phyloP scores from a whole-genome alignment of 2,888 invertebrate species.

The Smittia sp. region DNA sequence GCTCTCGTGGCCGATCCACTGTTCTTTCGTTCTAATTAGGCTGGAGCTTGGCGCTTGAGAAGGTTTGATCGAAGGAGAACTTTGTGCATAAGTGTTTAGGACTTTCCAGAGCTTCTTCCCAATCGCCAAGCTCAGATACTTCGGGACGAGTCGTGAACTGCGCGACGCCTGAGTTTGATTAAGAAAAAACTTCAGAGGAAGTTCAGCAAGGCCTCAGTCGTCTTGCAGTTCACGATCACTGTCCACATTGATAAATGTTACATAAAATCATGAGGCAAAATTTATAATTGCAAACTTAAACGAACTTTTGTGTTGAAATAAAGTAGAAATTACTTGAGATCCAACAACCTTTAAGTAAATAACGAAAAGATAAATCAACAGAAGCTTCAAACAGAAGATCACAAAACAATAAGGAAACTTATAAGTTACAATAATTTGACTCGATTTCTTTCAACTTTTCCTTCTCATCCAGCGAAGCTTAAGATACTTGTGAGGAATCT shows the following conservation, averaged over 20 bases:
- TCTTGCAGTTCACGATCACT: too few relatives aligned
- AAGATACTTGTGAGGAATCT: background rate
- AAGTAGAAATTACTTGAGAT: background rate
- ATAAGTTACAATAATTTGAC: conserved; percentile 24
- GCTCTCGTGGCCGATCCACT: background rate
- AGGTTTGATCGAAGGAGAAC: too few relatives aligned
- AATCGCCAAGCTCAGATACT: too few relatives aligned
- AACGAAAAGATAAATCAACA: background rate
- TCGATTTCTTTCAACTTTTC: conserved; percentile 32
- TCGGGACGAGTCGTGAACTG: too few relatives aligned
- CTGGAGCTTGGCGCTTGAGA: too few relatives aligned
- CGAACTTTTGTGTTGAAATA: background rate
- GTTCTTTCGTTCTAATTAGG: too few relatives aligned
- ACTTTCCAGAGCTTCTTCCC: too few relatives aligned
- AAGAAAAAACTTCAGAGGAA: too few relatives aligned
- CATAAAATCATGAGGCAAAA: conserved; percentile 10
- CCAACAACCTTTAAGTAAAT: conserved; percentile 20
- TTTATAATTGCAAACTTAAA: conserved; percentile 15
- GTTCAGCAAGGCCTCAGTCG: too few relatives aligned
- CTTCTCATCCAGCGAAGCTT: background rate
- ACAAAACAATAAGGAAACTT: conserved; percentile 34
- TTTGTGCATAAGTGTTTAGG: too few relatives aligned
- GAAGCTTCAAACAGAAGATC: conserved; percentile 24
- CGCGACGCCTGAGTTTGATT: too few relatives aligned
- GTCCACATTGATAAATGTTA: conserved; percentile 3